phyloP scores from a whole-genome alignment of 92 coral and sea anemone species.

The Parazoanthus darwini region DNA sequence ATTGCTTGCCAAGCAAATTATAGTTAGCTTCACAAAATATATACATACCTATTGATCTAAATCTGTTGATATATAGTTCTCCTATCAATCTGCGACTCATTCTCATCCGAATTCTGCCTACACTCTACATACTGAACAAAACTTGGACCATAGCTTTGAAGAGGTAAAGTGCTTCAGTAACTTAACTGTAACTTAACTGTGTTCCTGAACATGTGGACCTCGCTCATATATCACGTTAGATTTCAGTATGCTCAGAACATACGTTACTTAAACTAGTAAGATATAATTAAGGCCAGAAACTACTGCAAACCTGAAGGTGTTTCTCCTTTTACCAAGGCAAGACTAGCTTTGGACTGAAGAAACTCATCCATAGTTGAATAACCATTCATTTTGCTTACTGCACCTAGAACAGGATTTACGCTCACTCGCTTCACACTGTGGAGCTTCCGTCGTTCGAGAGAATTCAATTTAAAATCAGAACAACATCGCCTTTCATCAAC shows the following conservation, averaged over 20 bases:
- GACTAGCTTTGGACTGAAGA: conserved; percentile 1
- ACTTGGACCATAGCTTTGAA: neutral
- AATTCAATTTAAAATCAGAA: conserved; percentile 44
- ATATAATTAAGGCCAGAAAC: neutral
- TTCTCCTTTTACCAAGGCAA: conserved; percentile 18
- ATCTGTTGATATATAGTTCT: too few species aligned
- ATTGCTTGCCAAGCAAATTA: neutral
- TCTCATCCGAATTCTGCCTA: neutral
- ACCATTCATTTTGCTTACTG: conserved; percentile 14
- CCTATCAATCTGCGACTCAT: neutral
- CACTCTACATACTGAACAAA: neutral
- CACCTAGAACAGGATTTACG: conserved; percentile 1
- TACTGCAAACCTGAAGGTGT: conserved; percentile 21
- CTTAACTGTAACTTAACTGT: neutral
- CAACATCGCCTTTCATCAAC: conserved; percentile 3
- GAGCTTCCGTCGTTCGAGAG: conserved; percentile 33
- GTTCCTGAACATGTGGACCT: neutral
- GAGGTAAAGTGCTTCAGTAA: neutral
- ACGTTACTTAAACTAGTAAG: neutral
- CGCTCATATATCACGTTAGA: neutral
- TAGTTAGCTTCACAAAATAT: too few species aligned
- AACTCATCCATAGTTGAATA: conserved; percentile 28
- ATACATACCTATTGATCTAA: too few species aligned
- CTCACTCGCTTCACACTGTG: conserved; percentile 10
- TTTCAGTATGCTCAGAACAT: too few species aligned